Evolutionary conservation across 1,140 invertebrate species (phyloP).

Genomic region (Drosophila simulans): DNA sequence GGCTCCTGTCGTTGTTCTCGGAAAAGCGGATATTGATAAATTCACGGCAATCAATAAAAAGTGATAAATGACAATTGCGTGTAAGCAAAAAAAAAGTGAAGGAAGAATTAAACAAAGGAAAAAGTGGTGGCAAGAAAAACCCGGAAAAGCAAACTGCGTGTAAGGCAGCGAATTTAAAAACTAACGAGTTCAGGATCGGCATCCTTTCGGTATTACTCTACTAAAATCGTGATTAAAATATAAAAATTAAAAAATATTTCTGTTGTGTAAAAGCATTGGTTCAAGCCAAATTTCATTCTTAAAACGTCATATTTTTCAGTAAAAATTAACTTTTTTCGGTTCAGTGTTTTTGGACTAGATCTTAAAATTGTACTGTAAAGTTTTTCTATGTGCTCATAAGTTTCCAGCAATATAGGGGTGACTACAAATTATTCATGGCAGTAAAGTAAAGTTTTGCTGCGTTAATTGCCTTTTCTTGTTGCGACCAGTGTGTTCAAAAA

Average conservation of each 20-base stretch:
- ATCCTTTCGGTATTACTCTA: not conserved
- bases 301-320: not conserved
- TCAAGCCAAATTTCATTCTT: not conserved
- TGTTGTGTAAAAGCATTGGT: not conserved
- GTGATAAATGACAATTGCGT: conserved; percentile 82
- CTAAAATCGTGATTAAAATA: not conserved
- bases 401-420: too few species aligned
- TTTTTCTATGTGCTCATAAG: too few species aligned
- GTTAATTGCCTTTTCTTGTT: conserved; percentile 54
- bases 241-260: too few species aligned
- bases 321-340: too few species aligned
- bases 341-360: too few species aligned
- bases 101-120: conserved; percentile 25
- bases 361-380: too few species aligned
- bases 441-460: too few species aligned
- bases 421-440: too few species aligned
- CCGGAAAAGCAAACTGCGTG: conserved; percentile 53
- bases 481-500: conserved; percentile 2
- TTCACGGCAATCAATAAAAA: conserved; percentile 81
- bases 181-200: conserved; percentile 54
- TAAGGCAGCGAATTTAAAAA: conserved; percentile 69
- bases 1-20: conserved; percentile 54
- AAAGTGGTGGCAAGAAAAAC: conserved; percentile 27
- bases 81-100: conserved; percentile 48
- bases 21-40: conserved; percentile 80